A percentile compares a stretch with the other conserved stretches of the same genome.
Conservation (phyloP, 2,113 vertebrate species). For the Lagopus muta region DNA sequence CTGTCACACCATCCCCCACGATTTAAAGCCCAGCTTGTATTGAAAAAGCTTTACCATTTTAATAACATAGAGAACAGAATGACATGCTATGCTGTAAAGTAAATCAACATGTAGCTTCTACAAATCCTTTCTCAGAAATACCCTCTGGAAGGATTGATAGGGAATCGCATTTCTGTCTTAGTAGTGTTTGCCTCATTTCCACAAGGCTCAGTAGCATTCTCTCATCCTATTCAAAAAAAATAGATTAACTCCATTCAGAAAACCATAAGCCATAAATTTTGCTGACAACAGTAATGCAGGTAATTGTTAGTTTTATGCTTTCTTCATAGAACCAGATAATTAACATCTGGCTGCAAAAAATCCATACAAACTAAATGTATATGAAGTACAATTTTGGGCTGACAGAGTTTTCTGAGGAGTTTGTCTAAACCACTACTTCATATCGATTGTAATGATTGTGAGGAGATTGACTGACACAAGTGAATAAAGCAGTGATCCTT, state of each 20-base stretch:
- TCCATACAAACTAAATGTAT: not conserved
- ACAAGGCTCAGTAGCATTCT: not conserved
- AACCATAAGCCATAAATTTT: constrained; percentile 30
- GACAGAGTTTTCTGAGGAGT: constrained; percentile 6
- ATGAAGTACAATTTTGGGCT: not conserved
- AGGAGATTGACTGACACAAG: not conserved
- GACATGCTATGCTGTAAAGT: not conserved
- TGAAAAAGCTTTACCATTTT: not conserved
- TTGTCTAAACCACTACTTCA: not conserved
- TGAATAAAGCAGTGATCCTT: not conserved
- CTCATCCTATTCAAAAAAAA: not conserved
- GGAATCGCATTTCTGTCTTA: not conserved
- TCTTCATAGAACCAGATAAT: constrained; percentile 3
- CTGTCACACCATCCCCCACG: fast-evolving
- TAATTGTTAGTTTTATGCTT: constrained; percentile 37
- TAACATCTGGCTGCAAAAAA: constrained; percentile 28
- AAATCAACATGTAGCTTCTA: not conserved
- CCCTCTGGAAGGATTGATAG: not conserved
- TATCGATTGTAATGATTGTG: not conserved
- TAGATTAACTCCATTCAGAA: constrained; percentile 10
- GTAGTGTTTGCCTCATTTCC: not conserved
- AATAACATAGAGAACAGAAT: not conserved
- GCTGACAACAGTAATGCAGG: constrained; percentile 22
- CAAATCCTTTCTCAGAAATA: not conserved
- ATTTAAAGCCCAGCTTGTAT: not conserved